Base-by-base conservation (phyloP, 2,888 invertebrate genomes). In the Morpho deidamia region DNA sequence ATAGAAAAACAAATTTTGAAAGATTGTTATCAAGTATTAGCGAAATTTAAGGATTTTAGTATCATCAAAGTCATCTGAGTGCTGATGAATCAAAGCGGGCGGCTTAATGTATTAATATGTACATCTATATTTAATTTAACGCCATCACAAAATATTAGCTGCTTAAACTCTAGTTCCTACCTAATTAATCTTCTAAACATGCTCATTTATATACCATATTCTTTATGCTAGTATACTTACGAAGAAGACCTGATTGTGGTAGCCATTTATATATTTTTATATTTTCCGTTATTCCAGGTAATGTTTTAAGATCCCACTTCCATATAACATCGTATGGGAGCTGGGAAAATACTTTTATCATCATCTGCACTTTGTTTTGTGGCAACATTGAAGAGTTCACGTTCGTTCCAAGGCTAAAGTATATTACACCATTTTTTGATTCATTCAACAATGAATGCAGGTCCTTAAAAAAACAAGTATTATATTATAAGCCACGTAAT, bases 401-500 rank as follows among this genome's bases (percentile, higher is more conserved):
- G 34, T 83, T 83, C 0, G 88, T 78, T 0, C 89, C 90, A 45
- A 88, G 76, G 56, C 88, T 89, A 40, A 90, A 71, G 57, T 81
- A 85, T 4, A 89, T 75, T 0, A 86, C 83, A 0, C 88, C 89
- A 10, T 83, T 60, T 35, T 72, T 69, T 0, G 86, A 80, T 77
- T 11, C 34, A 42, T 2, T 85, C 55, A 55, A 71, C 83, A 7
- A 61, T 9, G 11, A 51, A 55, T 83, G 65, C 0, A 87, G 60
- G 9, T 81, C 79, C 81, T 83, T 37, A 23, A 46, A 46, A 38
- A 37, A 14, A 23, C 23, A 23, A 23, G 23, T 23, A 23, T 23
- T 23, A 23, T 23, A 23, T 5, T 23, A 3, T 23, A 5, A 23
- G 23, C 23, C 23, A n/a, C n/a, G 23, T 5, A 23, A 23, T 23